Conservation (phyloP, 2,113 vertebrate genomes). For the Xiphias gladius region DNA sequence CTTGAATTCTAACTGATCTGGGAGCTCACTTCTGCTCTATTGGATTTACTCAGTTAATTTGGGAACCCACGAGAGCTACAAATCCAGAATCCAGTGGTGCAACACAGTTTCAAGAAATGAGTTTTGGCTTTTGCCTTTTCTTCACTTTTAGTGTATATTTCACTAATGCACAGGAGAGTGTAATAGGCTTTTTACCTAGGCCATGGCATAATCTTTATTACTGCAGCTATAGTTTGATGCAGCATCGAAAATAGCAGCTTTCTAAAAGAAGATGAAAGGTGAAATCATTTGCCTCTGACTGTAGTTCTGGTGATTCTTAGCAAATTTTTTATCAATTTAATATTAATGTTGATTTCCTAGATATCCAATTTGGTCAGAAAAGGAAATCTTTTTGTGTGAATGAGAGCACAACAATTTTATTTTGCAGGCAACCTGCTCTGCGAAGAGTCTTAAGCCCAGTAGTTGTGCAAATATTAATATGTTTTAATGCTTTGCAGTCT, state of each 20-base stretch:
- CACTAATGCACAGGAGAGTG: constrained; percentile 54
- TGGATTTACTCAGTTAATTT: constrained; percentile 52
- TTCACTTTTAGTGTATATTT: constrained; percentile 50
- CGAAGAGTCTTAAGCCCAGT: not conserved
- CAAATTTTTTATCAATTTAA: not conserved
- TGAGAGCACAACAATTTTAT: not conserved
- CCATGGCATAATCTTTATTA: constrained; percentile 48
- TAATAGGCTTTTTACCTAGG: constrained; percentile 41
- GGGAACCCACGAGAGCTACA: constrained; percentile 19
- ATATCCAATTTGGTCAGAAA: not conserved
- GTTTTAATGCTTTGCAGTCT: not conserved
- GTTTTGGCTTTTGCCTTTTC: constrained; percentile 38
- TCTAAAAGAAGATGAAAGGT: constrained; percentile 13
- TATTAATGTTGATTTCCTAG: not conserved
- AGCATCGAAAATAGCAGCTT: constrained; percentile 17
- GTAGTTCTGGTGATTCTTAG: not conserved
- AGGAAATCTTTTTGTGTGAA: not conserved
- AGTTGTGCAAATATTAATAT: not conserved
- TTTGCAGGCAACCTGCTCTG: not conserved
- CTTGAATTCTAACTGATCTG: constrained; percentile 20
- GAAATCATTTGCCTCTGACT: not conserved
- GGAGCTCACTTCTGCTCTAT: constrained; percentile 12
- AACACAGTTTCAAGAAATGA: constrained; percentile 49
- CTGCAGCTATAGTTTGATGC: constrained; percentile 37
- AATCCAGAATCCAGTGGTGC: constrained; percentile 6